Evolutionary conservation across 2,113 vertebrate genomes (phyloP), one percentile per base, ranked within the genome.

Genomic region (Centropus bengalensis): DNA sequence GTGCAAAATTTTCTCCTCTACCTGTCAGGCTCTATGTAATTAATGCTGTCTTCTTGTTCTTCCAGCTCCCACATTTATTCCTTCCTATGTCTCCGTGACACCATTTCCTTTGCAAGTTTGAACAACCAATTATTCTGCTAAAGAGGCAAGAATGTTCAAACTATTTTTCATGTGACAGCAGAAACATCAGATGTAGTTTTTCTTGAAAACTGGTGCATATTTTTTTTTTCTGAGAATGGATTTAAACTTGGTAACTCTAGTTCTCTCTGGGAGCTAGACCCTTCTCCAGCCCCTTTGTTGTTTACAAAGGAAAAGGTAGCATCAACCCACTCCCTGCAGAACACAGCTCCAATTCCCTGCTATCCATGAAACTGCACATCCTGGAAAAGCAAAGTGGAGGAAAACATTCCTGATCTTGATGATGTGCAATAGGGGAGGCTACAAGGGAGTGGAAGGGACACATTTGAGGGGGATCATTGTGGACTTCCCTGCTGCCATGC

Each of bases 11-110:
- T 92, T 60, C 89, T 92, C 59, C 76, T 80, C 73, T 70, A 32
- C 33, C 76, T 92, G 89, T 73, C 94, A 94, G 80, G 77, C 73
- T 76, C 58, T 26, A 58, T 86, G 89, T 86, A 80, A 94, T 94
- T 94, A 82, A 79, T 33, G 71, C 71, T 92, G 83, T 56, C 67
- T 74, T 74, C 79, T 82, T 22, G 1, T 45, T 82, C 93, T 55
- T 49, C 81, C 76, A 47, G 83, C 92, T 91, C 94, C 86, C 87
- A 69, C 87, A 42, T 4, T 89, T 33, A 18, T 69, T 18, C 87
- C 87, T 91, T 33, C 89, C 95, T 76, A 18, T 28, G 85, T 67
- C 89, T 36, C 76, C 54, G 1, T 3, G 58, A 12, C 86, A 71
- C 59, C 26, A 2, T 12, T 91, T 52, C 91, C 87, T 86, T 11